Conservation (phyloP, 2,113 vertebrate genomes). For the Stigmatopora nigra region DNA sequence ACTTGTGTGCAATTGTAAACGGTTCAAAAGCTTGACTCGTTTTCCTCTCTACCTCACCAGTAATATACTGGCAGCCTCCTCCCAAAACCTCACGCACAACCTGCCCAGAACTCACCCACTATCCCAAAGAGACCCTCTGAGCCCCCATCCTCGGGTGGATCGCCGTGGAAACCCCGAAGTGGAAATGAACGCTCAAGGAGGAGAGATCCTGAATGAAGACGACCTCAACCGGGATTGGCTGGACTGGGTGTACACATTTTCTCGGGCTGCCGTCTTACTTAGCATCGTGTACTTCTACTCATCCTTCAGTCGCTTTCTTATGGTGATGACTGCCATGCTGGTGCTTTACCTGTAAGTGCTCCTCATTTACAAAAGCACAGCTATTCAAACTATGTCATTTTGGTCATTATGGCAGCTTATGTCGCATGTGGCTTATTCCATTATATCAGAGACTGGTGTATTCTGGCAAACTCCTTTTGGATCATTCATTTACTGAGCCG, state of each 20-base stretch:
- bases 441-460: no score
- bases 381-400: neutral
- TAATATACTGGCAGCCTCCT: conserved; percentile 78
- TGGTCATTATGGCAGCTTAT: neutral
- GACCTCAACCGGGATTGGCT: conserved; percentile 95
- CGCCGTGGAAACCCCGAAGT: conserved; percentile 77
- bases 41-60: conserved; percentile 51
- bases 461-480: no score
- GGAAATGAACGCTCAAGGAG: conserved; percentile 76
- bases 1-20: no score
- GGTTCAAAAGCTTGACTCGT: neutral
- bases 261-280: conserved; percentile 83
- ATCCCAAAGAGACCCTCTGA: conserved; percentile 44
- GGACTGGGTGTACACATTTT: conserved; percentile 92
- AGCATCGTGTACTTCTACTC: conserved; percentile 97
- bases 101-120: conserved; percentile 38
- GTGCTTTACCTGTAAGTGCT: conserved; percentile 91
- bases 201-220: conserved; percentile 83
- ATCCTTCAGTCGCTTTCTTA: conserved; percentile 92
- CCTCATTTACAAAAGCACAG: neutral
- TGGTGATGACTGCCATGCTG: conserved; percentile 95
- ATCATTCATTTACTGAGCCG: no score
- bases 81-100: conserved; percentile 64
- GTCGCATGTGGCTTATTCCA: neutral
- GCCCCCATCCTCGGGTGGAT: conserved; percentile 70